Base-by-base conservation (phyloP, 2,888 invertebrate species). In the Acanthosepion esculentum region DNA sequence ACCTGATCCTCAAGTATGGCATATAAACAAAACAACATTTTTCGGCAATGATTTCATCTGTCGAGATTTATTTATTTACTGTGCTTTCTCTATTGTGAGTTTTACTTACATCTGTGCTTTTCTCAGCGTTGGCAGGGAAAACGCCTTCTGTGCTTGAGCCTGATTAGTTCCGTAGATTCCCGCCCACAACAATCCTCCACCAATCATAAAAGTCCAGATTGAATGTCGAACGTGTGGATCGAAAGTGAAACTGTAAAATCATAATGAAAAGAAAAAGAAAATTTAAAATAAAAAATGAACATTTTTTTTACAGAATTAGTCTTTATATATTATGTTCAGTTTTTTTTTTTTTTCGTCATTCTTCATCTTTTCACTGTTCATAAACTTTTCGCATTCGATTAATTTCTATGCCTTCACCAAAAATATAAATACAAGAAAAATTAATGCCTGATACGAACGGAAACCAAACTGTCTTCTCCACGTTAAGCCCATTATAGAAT, bases 101-200 rank as follows among this genome's bases (percentile, higher is more conserved):
- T 64, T 64, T 26, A 94, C 95, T 94, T 95, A 96, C 96, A 96
- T 48, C 94, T 96, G 95, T 5, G 98, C 98, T 98, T 99, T 98
- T 20, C 98, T 98, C 96, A 99, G 98, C 91, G 98, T 98, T 96
- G 98, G 98, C 2, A 99, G 98, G 0, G 99, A 98, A 95, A 99
- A 98, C 97, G 99, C 99, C 97, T 99, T 98, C 97, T 99, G 99
- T 92, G 99, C 98, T 78, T 99, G 99, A 0, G 99, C 98, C 97
- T 99, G 99, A 97, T 99, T 99, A 91, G 99, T 98, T 97, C 98
- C 99, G 97, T 99, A 99, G 98, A 99, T 98, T 94, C 99, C 98
- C 94, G 98, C 98, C 99, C 99, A 99, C 96, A 99, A 99, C 97
- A 99, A 98, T 33, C 98, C 98, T 5, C 99, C 99, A 29, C 99